A percentile compares a stretch with the other conserved stretches of the same genome.
Conservation (phyloP, 2,797 vertebrate genomes). For the Selene dorsalis region DNA sequence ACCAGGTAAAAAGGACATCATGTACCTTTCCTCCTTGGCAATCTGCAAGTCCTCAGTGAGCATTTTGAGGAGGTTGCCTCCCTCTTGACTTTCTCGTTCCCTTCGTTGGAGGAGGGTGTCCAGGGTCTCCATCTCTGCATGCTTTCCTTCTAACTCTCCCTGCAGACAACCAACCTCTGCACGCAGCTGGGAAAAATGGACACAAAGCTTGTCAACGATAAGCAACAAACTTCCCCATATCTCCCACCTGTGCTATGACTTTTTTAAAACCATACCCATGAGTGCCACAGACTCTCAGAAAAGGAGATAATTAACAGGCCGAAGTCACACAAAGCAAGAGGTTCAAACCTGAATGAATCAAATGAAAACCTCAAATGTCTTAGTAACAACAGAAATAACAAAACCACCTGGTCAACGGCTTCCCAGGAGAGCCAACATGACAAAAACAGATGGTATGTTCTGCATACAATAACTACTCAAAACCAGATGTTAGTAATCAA, state of each 20-base stretch:
- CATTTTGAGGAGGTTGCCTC: slow-evolving; percentile 88
- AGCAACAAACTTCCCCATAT: neutral
- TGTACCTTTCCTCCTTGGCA: slow-evolving; percentile 87
- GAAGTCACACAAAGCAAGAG: neutral
- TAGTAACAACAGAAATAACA: neutral
- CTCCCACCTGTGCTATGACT: neutral
- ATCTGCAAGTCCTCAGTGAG: slow-evolving; percentile 87
- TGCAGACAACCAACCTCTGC: slow-evolving; percentile 85
- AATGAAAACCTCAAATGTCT: neutral
- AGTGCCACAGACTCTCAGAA: neutral
- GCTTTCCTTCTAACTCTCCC: slow-evolving; percentile 83
- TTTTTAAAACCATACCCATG: neutral
- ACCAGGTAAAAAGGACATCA: neutral
- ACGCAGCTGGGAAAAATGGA: slow-evolving; percentile 81
- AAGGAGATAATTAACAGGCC: neutral
- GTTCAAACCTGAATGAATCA: slow-evolving; percentile 4
- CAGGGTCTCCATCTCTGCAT: slow-evolving; percentile 87
- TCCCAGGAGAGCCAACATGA: slow-evolving; percentile 10
- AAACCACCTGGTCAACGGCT: neutral
- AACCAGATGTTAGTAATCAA: slow-evolving; percentile 21
- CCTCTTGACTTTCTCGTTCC: slow-evolving; percentile 90
- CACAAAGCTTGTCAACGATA: neutral
- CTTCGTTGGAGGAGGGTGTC: slow-evolving; percentile 86
- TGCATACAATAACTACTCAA: neutral
- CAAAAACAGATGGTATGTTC: slow-evolving; percentile 22